Base-by-base conservation (phyloP, 2,113 vertebrate genomes). In the Ictalurus punctatus region DNA sequence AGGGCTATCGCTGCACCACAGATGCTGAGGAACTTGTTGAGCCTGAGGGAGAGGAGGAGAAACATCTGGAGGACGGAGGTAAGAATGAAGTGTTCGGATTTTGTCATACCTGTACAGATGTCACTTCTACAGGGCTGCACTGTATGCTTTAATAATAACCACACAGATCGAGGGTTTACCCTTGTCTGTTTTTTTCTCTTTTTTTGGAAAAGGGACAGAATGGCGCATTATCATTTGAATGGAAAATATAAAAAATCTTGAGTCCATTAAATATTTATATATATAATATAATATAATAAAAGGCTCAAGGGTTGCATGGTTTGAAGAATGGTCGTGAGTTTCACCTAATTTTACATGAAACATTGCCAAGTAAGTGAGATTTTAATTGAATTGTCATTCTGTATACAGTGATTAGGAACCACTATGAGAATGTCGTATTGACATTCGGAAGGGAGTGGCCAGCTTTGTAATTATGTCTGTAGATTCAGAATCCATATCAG, bases 1-100 rank as follows among this genome's bases (percentile, higher is more conserved):
- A 97, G 90, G 98, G 98, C 67, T 99, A 99, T 92, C 97, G 98
- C 25, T 99, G 98, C 94, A 99, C 97, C 34, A 99, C 98, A 0
- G 97, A 98, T 87, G 94, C 96, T 0, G 95, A 97, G 84, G 92
- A 96, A 65, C 93, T 93, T 0, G 95, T 95, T 34, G 95, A 96
- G 69, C 87, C 89, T 10, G 73, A 92, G 1, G 94, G 89, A 76
- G 95, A 95, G 89, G 97, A 96, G 80, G 95, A 96, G 78, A 95
- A 96, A 69, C 92, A 95, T 85, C 81, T 80, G 0, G 96, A 95
- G 84, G 94, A 95, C 91, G 96, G 95, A 95, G 98, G 98, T 99
- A 93, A 87, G 84, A 3, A 58, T 5, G 6, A 80, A 14, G 9
- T 54, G 16, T 76, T 56, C 1, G 17, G 23, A 54, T 86, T 74